A percentile compares a stretch with the other conserved stretches of the same genome.
phyloP scores from a whole-genome alignment of 23 tunicate species.

The Trididemnum miniatum region DNA sequence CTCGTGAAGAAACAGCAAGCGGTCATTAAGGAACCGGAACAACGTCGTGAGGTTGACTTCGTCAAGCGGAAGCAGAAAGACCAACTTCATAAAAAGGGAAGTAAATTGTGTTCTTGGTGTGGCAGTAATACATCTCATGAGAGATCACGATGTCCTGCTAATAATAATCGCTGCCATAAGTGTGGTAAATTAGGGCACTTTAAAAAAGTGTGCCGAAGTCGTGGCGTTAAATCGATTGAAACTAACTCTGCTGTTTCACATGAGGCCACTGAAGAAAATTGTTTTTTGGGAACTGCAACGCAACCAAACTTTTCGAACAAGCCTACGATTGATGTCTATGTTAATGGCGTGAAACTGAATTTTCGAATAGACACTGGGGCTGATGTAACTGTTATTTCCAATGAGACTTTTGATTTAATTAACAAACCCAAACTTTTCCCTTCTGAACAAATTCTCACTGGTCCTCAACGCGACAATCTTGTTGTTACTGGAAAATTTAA shows the following conservation, averaged over 20 bases:
- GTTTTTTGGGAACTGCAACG: background rate
- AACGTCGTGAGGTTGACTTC: background rate
- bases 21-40: background rate
- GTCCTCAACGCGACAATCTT: background rate
- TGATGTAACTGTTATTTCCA: conserved; percentile 7
- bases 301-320: background rate
- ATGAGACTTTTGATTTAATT: background rate
- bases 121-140: background rate
- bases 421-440: background rate
- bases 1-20: conserved; percentile 5
- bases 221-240: background rate
- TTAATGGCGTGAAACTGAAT: background rate
- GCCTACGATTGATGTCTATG: background rate
- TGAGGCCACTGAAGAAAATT: background rate
- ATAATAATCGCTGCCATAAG: background rate
- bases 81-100: background rate
- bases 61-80: background rate
- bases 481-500: conserved; percentile 3
- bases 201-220: conserved; percentile 3
- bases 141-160: background rate
- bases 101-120: background rate
- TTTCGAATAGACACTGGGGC: conserved; percentile 27
- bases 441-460: background rate
- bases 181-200: conserved; percentile 8
- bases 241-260: background rate